phyloP scores from a whole-genome alignment of 2,113 vertebrate genomes.

The Tetraodon nigroviridis region DNA sequence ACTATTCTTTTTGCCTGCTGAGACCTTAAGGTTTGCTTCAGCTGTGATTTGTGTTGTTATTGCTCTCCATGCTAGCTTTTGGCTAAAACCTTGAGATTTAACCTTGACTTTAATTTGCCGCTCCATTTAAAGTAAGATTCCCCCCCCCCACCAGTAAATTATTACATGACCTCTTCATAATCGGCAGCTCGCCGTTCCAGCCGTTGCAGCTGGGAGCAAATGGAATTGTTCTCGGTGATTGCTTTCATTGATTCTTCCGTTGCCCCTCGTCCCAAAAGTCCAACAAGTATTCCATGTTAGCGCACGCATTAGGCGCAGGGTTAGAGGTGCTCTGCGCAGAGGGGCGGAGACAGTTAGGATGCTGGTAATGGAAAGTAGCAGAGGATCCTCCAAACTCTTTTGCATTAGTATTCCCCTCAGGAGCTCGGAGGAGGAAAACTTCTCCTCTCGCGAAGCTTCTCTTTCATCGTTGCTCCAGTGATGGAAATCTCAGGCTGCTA shows the following conservation, averaged over 20 bases:
- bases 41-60: no score
- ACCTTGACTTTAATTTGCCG: no score
- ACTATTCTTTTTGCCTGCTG: no score
- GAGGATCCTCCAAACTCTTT: not conserved
- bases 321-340: conserved; percentile 40
- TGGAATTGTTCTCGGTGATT: conserved; percentile 59
- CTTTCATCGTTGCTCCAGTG: conserved; percentile 19
- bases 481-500: conserved; percentile 63
- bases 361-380: conserved; percentile 6
- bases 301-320: conserved; percentile 32
- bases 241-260: conserved; percentile 65
- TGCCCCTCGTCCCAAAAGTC: conserved; percentile 36
- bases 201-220: conserved; percentile 49
- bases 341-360: not conserved
- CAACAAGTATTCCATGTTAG: conserved; percentile 30
- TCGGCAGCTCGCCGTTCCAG: conserved; percentile 26
- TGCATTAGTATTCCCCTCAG: conserved; percentile 57
- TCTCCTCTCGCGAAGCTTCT: conserved; percentile 18
- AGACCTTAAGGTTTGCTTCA: no score
- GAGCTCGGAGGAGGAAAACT: conserved; percentile 20
- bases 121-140: conserved; percentile 21
- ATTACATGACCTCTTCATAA: conserved; percentile 42
- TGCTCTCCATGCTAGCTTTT: conserved; percentile 23
- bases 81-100: no score
- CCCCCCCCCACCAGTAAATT: conserved; percentile 44